These are phyloP conservation scores for Proctacanthus coquilletti DNA, from an alignment of 1,140 invertebrate genomes.

Conservation along the genomic window DNA sequence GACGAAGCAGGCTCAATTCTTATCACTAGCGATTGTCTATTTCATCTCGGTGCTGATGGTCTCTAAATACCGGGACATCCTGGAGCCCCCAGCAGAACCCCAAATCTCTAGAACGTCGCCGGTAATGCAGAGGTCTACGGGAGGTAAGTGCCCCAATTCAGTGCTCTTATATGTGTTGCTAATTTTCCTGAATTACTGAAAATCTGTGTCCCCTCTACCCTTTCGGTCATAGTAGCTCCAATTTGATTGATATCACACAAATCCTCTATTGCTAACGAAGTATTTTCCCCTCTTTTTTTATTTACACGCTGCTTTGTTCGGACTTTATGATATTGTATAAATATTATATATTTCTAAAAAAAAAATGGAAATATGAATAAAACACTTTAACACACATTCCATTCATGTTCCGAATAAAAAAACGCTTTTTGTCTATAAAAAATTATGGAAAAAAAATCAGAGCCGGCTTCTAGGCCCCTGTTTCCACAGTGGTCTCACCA, in stretches of 20 bases:
- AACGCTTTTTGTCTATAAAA: too few relatives aligned
- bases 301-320: constrained; percentile 31
- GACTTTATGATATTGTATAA: too few relatives aligned
- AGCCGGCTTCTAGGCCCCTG: constrained; percentile 45
- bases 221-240: too few relatives aligned
- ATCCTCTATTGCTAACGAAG: constrained; percentile 8
- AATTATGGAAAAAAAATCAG: too few relatives aligned
- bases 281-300: constrained; percentile 16
- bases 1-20: constrained; percentile 97
- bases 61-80: constrained; percentile 95
- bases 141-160: constrained; percentile 28
- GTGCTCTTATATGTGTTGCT: too few relatives aligned
- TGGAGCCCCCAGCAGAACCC: constrained; percentile 66
- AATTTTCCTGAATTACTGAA: too few relatives aligned
- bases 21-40: constrained; percentile 96
- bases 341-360: too few relatives aligned
- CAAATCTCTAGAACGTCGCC: constrained; percentile 27
- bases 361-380: too few relatives aligned
- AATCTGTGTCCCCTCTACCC: too few relatives aligned
- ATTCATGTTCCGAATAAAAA: too few relatives aligned
- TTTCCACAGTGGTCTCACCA: constrained; percentile 86
- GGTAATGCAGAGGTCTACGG: constrained; percentile 21
- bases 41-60: constrained; percentile 99
- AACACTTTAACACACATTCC: not conserved
- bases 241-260: constrained; percentile 17